These are phyloP conservation scores for Trididemnum miniatum DNA, from an alignment of 23 tunicate species.

Conservation along the genomic window DNA sequence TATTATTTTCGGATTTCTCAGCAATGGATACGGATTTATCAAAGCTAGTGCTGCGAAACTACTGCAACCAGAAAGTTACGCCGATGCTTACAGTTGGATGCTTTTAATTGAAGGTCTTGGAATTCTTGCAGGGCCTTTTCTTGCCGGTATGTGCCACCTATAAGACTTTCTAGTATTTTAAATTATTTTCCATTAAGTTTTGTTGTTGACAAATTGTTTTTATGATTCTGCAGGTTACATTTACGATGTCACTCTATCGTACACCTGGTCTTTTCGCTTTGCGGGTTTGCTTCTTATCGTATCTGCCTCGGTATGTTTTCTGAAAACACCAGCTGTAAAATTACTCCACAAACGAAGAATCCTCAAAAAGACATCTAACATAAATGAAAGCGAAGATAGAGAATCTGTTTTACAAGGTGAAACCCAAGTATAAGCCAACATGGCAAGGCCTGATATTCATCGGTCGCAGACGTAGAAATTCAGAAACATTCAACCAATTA, in stretches of 20 bases:
- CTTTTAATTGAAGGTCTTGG: slow-evolving; percentile 41
- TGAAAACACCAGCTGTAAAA: background rate
- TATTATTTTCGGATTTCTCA: slow-evolving; percentile 22
- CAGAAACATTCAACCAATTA: no score
- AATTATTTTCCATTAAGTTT: background rate
- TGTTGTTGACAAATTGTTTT: background rate
- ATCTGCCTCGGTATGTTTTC: slow-evolving; percentile 18
- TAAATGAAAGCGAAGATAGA: no score
- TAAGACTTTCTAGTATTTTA: no score
- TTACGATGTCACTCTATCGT: slow-evolving; percentile 37
- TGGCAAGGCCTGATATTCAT: no score
- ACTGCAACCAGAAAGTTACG: background rate
- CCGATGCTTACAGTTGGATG: slow-evolving; percentile 47
- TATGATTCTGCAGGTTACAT: slow-evolving; percentile 7
- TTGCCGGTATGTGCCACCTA: slow-evolving; percentile 38
- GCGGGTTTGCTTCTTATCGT: slow-evolving; percentile 22
- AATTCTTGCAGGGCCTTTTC: slow-evolving; percentile 16
- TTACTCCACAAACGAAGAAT: background rate
- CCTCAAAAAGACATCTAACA: no score
- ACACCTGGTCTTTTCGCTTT: slow-evolving; percentile 49
- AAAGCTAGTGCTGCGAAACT: slow-evolving; percentile 33
- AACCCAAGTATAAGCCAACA: no score
- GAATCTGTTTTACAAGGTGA: no score
- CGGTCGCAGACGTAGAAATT: no score
- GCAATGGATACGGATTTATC: slow-evolving; percentile 32